phyloP scores from a whole-genome alignment of 2,113 vertebrate species.

The Zootoca vivipara region DNA sequence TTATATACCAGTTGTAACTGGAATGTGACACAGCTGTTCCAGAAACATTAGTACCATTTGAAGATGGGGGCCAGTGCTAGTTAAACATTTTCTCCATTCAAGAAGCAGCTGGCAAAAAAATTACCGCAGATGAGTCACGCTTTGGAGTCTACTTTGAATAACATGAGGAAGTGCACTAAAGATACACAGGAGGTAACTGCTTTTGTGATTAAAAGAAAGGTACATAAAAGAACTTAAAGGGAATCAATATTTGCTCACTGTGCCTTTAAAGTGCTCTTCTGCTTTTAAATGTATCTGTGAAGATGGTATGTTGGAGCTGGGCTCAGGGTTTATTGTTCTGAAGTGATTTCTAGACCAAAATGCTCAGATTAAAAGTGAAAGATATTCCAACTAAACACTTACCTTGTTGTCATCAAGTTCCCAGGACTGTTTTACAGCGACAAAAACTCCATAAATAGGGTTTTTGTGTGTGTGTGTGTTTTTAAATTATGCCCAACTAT shows the following conservation, averaged over 20 bases:
- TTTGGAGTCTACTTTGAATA: constrained; percentile 12
- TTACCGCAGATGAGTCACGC: neutral
- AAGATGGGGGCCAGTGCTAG: constrained; percentile 4
- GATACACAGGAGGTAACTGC: neutral
- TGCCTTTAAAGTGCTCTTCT: constrained; percentile 26
- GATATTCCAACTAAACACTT: neutral
- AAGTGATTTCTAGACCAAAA: neutral
- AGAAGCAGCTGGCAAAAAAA: constrained; percentile 25
- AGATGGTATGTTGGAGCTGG: neutral
- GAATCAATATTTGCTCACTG: neutral
- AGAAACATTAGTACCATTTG: constrained; percentile 25
- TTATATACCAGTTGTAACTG: constrained; percentile 29
- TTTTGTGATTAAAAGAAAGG: constrained; percentile 1
- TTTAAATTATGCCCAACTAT: neutral
- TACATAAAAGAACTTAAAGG: constrained; percentile 14
- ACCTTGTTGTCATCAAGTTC: neutral
- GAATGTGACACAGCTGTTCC: constrained; percentile 24
- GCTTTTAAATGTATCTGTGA: constrained; percentile 17
- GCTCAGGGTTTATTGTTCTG: neutral
- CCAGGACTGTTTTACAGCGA: neutral
- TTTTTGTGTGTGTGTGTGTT: neutral
- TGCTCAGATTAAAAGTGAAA: neutral
- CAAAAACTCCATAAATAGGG: neutral
- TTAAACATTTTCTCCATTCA: neutral
- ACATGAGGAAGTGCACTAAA: constrained; percentile 14